Conservation (phyloP, 1,140 invertebrate species). For the Carposina sasakii region DNA sequence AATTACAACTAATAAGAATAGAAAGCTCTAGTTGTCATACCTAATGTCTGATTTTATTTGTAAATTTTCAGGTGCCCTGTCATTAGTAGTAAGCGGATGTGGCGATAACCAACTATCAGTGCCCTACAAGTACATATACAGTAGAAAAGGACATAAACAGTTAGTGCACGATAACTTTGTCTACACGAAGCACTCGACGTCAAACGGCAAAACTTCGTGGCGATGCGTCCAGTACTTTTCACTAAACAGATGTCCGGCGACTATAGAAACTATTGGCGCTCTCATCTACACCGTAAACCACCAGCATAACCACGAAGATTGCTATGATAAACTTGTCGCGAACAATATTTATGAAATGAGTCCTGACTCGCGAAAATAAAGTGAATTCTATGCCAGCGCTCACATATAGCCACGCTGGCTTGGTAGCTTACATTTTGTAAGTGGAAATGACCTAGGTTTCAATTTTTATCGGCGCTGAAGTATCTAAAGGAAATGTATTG, state of each 20-base stretch:
- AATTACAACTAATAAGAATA: no score
- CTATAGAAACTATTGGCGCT: conserved; percentile 65
- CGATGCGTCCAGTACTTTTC: conserved; percentile 70
- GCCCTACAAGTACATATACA: conserved; percentile 68
- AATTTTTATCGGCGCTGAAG: no score
- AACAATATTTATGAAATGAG: conserved; percentile 71
- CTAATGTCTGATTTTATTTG: no score
- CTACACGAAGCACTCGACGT: conserved; percentile 70
- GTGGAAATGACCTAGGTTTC: no score
- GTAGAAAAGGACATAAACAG: conserved; percentile 70
- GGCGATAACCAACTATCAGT: conserved; percentile 47
- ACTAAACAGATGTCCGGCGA: conserved; percentile 66
- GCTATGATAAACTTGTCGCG: conserved; percentile 61
- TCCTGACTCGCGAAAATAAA: conserved; percentile 43
- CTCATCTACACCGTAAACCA: conserved; percentile 69
- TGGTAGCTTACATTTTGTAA: no score
- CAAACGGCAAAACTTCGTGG: conserved; percentile 70
- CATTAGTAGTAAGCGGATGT: conserved; percentile 62
- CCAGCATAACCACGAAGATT: conserved; percentile 69
- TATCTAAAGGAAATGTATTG: no score
- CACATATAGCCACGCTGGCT: no score
- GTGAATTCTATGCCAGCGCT: conserved; percentile 19
- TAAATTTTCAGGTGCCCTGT: conserved; percentile 58
- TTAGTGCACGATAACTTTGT: conserved; percentile 71
- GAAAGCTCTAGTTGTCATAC: no score